Base-by-base conservation (phyloP, 2,888 invertebrate genomes). In the Leptothorax acervorum region DNA sequence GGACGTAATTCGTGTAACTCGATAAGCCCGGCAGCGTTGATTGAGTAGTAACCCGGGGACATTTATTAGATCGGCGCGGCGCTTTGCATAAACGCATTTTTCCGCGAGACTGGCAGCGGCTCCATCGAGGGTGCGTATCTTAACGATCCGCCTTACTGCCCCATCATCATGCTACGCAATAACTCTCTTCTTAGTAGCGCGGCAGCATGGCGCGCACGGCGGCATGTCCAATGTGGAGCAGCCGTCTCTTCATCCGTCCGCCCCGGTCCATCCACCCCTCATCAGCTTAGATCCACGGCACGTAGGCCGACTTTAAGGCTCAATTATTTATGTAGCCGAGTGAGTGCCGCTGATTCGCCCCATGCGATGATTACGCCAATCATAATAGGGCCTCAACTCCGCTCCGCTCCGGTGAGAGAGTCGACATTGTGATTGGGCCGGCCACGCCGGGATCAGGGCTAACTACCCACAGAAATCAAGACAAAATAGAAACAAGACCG, bases 391-490 rank as follows among this genome's bases (percentile, higher is more conserved):
- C 57, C 35, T 35, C 35, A 4, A 6, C 35, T 45, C 66, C 42
- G 73, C 42, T 51, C 48, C 12, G 53, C 74, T 31, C 55, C 12
- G 75, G 62, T 65, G 83, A 88, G 79, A 88, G 79, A 85, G 76
- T 76, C 82, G 83, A 83, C 87, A 86, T 88, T 89, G 87, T 82
- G 90, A 90, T 87, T 90, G 90, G 48, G 74, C 31, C 78, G 55
- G 31, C 53, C 28, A 42, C 28, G 65, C 81, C 42, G 83, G 60
- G 71, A 87, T 82, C 87, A 35, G 78, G 70, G 86, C 86, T 89
- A 89, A 89, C 89, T 89, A 86, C 84, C 79, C 63, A 84, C 76
- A 85, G 90, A 84, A 89, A 88, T 89, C 89, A 86, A 89, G 84
- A 51, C 82, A 89, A 90, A 88, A 89, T 87, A 89, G 86, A 85